Evolutionary conservation across 2,797 vertebrate genomes (phyloP).

Genomic region (Cephalopachus bancanus): DNA sequence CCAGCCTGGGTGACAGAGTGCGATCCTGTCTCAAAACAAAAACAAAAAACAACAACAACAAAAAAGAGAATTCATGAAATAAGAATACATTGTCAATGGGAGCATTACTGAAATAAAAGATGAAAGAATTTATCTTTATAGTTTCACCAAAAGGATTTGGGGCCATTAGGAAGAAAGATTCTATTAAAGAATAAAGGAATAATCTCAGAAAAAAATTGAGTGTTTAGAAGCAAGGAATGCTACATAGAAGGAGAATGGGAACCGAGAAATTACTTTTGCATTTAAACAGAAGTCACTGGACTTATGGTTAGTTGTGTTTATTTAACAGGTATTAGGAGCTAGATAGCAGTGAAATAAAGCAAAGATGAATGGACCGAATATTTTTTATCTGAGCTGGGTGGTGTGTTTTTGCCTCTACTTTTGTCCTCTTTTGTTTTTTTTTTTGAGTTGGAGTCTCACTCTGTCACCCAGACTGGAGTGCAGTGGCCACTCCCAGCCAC

Average conservation of each 20-base stretch:
- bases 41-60: no score
- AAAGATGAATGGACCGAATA: background rate
- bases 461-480: no score
- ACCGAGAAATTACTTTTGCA: background rate
- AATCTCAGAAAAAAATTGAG: constrained; percentile 45
- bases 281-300: background rate
- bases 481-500: no score
- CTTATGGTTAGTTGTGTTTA: background rate
- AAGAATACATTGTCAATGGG: constrained; percentile 13
- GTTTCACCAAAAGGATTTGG: background rate
- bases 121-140: constrained; percentile 37
- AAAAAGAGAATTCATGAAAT: background rate
- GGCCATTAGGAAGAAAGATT: background rate
- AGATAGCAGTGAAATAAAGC: background rate
- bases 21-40: no score
- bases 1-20: no score
- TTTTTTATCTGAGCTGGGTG: constrained; percentile 9
- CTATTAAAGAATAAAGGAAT: background rate
- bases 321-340: background rate
- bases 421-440: no score
- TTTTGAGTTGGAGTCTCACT: no score
- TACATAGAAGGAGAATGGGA: background rate
- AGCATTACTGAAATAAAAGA: background rate
- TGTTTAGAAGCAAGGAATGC: background rate
- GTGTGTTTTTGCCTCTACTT: background rate